Percentiles rank a stretch among this genome's conserved stretches.
Evolutionary conservation across 2,113 vertebrate genomes (phyloP).

Genomic region (Beaufortia kweichowensis): DNA sequence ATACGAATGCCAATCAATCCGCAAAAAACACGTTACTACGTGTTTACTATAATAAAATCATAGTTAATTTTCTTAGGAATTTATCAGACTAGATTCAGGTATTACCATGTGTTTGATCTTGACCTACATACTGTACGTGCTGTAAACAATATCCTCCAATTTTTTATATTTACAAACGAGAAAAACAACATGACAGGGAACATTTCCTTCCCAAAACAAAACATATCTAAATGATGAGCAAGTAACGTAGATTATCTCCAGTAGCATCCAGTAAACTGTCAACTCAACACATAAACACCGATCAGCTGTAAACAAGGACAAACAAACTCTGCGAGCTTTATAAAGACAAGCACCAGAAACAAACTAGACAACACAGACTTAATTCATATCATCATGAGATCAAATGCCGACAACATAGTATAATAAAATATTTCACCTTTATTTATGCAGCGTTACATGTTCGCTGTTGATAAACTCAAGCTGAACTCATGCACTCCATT

Average conservation of each 20-base stretch:
- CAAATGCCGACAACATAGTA: background rate
- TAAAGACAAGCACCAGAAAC: background rate
- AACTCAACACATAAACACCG: background rate
- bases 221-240: background rate
- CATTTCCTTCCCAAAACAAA: background rate
- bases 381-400: background rate
- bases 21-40: too few relatives aligned
- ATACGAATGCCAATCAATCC: too few relatives aligned
- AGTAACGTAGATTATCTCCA: background rate
- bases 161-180: background rate
- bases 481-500: background rate
- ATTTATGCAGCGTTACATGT: background rate
- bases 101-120: background rate
- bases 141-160: background rate
- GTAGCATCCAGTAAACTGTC: background rate
- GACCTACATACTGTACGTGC: background rate
- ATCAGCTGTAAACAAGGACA: slow-evolving; percentile 9
- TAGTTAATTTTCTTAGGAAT: background rate
- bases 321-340: background rate
- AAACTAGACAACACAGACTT: background rate
- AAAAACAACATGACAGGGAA: background rate
- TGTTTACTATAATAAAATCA: too few relatives aligned
- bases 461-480: background rate
- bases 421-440: background rate
- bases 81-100: background rate